These are phyloP conservation scores for Pissodes strobi DNA, from an alignment of 1,140 invertebrate genomes.

Conservation along the genomic window DNA sequence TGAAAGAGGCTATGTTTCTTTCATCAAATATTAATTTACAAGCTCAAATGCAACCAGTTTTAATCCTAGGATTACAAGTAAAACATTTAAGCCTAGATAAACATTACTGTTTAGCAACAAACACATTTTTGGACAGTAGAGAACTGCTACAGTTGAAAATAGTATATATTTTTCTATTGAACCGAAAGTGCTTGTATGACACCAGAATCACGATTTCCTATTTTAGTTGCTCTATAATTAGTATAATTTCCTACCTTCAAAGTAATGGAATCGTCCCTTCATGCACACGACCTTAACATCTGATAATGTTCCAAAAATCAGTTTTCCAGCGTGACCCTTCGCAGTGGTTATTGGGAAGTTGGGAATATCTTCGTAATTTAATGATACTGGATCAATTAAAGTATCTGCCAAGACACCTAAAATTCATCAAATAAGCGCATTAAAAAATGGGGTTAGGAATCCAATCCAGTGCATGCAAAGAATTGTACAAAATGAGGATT, in stretches of 20 bases:
- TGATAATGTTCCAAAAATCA: constrained; percentile 85
- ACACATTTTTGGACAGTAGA: too few species aligned
- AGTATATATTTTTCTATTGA: too few species aligned
- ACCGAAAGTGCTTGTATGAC: too few species aligned
- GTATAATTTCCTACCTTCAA: constrained; percentile 96
- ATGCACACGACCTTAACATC: constrained; percentile 85
- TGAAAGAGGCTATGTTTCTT: too few species aligned
- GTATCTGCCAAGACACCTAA: constrained; percentile 79
- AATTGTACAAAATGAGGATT: not conserved
- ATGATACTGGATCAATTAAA: constrained; percentile 69
- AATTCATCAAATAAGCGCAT: constrained; percentile 27
- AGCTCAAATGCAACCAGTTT: too few species aligned
- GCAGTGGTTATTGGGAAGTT: constrained; percentile 90
- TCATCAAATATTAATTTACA: too few species aligned
- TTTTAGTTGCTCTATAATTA: constrained; percentile 91
- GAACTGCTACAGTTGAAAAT: too few species aligned
- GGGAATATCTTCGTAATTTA: constrained; percentile 87
- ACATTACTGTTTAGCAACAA: too few species aligned
- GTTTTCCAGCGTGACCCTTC: constrained; percentile 83
- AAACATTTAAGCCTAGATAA: too few species aligned
- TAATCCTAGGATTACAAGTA: too few species aligned
- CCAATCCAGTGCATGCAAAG: not conserved
- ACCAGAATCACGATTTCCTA: too few species aligned
- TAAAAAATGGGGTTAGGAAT: not conserved
- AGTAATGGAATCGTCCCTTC: constrained; percentile 94